Base-by-base conservation (phyloP, 2,888 invertebrate species). In the Temnothorax rugatulus region DNA sequence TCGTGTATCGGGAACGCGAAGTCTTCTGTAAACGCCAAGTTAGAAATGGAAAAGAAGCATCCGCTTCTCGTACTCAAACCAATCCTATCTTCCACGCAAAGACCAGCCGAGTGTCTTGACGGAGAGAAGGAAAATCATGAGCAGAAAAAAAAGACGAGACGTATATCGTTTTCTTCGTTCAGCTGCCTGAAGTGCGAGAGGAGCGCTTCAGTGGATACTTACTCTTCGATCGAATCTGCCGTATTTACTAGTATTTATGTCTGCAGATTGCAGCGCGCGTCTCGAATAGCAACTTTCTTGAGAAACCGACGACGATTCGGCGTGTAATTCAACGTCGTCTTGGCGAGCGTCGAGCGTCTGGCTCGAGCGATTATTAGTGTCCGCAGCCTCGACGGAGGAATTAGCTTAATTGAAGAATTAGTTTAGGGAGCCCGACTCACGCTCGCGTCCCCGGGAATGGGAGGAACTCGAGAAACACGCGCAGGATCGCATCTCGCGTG, bases 361-460 rank as follows among this genome's bases (percentile, higher is more conserved):
- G 73, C 61, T 85, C 82, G 87, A 87, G 81, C 88, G 91, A 90
- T 92, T 91, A 92, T 91, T 89, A 87, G 84, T 88, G 88, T 87
- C 88, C 85, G 87, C 88, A 82, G 87, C 85, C 91, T 90, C 87
- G 83, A 71, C 82, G 86, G 86, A 89, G 92, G 88, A 93, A 93
- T 91, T 90, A 83, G 89, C 89, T 91, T 92, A 90, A 93, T 93
- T 91, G 91, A 91, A 90, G 91, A 92, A 93, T 93, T 93, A 92
- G 88, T 86, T 91, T 89, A 88, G 84, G 84, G 74, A 63, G 61
- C 61, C 15, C 47, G 61, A 38, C 38, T 74, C 34, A 38, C 25
- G 77, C 34, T 82, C 76, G 64, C 68, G 25, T 18, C 59, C 68
- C 25, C 68, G 61, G 57, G 29, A 73, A 25, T 38, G n/a, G 73